Conservation (phyloP, 2,888 invertebrate genomes). For the Harpalus rufipes region DNA sequence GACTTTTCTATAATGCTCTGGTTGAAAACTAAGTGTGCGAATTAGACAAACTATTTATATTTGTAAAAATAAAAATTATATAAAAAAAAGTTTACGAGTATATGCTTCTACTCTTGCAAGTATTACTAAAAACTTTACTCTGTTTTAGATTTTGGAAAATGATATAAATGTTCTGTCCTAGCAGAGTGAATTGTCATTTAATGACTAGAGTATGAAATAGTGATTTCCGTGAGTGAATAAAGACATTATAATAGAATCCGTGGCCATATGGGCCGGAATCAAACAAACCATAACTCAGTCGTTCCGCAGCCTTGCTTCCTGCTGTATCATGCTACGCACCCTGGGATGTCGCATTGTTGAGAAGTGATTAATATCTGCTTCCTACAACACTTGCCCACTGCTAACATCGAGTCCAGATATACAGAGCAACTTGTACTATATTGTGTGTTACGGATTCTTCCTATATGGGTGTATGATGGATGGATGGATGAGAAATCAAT, state of each 20-base stretch:
- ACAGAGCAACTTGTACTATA: too few species aligned
- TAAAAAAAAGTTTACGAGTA: too few species aligned
- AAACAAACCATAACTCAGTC: constrained; percentile 42
- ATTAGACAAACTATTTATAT: too few species aligned
- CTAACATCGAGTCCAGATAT: constrained; percentile 14
- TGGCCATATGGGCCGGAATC: constrained; percentile 31
- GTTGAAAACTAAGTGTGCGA: too few species aligned
- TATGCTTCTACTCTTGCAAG: too few species aligned
- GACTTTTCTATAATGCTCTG: too few species aligned
- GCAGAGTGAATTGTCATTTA: too few species aligned
- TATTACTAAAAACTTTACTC: too few species aligned
- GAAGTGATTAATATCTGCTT: constrained; percentile 60
- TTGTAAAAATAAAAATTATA: too few species aligned
- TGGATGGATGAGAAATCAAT: constrained; percentile 15
- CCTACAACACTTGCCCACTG: constrained; percentile 65
- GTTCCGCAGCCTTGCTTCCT: constrained; percentile 11
- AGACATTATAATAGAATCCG: constrained; percentile 3
- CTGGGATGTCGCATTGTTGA: constrained; percentile 38
- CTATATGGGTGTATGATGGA: constrained; percentile 21
- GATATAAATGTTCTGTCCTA: not conserved
- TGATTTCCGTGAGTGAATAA: constrained; percentile 1
- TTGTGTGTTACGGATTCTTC: constrained; percentile 5
- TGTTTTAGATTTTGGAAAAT: too few species aligned
- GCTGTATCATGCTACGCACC: constrained; percentile 5
- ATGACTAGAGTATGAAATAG: not conserved